Evolutionary conservation across 2,888 invertebrate genomes (phyloP), one percentile per base, ranked within the genome.

Genomic region (Kryphioiulus occultus): DNA sequence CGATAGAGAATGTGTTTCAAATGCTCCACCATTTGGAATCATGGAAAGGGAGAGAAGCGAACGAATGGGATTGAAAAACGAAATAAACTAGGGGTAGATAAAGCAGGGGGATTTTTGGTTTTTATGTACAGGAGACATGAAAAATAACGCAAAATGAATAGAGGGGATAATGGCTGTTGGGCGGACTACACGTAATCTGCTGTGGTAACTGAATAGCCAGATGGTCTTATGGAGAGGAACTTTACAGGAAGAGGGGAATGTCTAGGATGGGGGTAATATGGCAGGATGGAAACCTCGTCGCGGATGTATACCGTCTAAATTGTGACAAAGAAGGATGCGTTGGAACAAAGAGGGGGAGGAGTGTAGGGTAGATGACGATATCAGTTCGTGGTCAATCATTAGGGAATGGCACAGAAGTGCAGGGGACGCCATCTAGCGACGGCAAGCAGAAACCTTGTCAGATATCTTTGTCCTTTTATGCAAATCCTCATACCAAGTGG

Each of bases 1-100:
- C 9, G 9, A 68, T 68, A 68, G 22, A 68, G 2, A 19, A 0
- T 3, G 22, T 10, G 59, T 68, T 22, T 12, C 12, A 22, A 0
- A 7, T 22, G 59, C 22, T 26, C 22, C 22, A 19, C 19, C 59
- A 9, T 68, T 22, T 22, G 22, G 59, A 68, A 9, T 68, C 22
- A 68, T 4, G 4, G 53, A 68, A 0, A 68, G 59, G 59, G 59
- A 68, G 59, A 68, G 26, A 68, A 22, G n/a, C 19, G 53, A 53
- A 44, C 12, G 44, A 35, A 68, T 10, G 22, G 59, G 22, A 68
- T 68, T 68, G 59, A 10, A 68, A 68, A 68, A 68, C 22, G 22
- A 68, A 68, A 68, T 68, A 68, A 68, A 68, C 59, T 26, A 68
- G 59, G 59, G 59, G 59, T 68, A 68, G 59, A 68, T 68, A 68